phyloP scores from a whole-genome alignment of 2,797 vertebrate genomes.

The Antrozous pallidus region DNA sequence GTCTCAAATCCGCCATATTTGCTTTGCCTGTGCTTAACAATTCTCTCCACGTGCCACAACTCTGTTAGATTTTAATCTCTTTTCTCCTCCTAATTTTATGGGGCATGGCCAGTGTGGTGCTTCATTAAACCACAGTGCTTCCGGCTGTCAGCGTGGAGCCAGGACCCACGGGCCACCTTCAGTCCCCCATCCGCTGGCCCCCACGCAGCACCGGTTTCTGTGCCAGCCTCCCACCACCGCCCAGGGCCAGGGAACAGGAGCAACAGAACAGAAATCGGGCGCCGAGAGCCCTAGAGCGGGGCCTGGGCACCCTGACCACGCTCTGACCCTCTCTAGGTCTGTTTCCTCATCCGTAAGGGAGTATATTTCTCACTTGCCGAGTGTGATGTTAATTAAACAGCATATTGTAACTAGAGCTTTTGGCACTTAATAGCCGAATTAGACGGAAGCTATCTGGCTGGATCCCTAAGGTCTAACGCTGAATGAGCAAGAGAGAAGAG shows the following conservation, averaged over 20 bases:
- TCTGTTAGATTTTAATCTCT: background rate
- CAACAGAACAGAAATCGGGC: background rate
- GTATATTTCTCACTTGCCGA: background rate
- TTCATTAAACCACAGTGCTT: background rate
- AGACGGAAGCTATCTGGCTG: background rate
- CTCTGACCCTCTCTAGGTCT: background rate
- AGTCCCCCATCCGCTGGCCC: background rate
- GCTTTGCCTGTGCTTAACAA: background rate
- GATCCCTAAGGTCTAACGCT: background rate
- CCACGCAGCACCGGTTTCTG: background rate
- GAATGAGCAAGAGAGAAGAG: background rate
- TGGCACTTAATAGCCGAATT: background rate
- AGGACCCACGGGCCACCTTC: background rate
- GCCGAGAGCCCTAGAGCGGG: background rate
- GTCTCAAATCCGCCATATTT: background rate
- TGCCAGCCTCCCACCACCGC: background rate
- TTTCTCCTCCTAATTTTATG: background rate
- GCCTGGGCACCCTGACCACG: background rate
- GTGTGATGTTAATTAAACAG: background rate
- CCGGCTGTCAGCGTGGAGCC: background rate
- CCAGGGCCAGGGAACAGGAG: background rate
- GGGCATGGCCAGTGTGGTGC: background rate
- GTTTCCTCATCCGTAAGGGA: background rate
- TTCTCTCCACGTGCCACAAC: background rate
- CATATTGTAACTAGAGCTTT: background rate